Conservation (phyloP, 2,888 invertebrate genomes). For the Amblyjoppa fuscipennis region DNA sequence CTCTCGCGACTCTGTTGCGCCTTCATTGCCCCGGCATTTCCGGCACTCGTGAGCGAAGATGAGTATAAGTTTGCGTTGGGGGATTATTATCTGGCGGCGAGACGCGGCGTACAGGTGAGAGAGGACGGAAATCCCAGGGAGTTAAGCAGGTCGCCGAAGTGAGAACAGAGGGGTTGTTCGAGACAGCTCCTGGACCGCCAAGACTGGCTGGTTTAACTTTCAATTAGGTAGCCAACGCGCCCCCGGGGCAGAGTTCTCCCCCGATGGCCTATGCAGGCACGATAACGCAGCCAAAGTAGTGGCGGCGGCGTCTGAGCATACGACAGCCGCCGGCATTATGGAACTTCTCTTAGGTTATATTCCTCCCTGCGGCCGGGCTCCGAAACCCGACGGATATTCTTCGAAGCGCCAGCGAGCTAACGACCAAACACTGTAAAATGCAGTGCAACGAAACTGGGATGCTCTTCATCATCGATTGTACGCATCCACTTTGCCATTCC, state of each 20-base stretch:
- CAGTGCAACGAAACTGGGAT: background rate
- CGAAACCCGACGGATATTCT: background rate
- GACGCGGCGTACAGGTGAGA: conserved; percentile 33
- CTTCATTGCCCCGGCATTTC: background rate
- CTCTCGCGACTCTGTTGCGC: conserved; percentile 8
- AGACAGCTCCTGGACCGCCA: conserved; percentile 30
- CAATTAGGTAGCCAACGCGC: conserved; percentile 46
- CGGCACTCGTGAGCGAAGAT: conserved; percentile 15
- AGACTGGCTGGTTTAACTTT: conserved; percentile 58
- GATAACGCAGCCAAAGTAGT: conserved; percentile 10
- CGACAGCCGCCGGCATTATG: conserved; percentile 29
- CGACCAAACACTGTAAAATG: conserved; percentile 3
- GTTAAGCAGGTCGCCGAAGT: conserved; percentile 26
- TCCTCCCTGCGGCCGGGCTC: background rate
- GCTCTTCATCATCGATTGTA: background rate
- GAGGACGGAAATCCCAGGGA: conserved; percentile 1
- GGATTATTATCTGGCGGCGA: conserved; percentile 38
- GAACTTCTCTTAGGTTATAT: conserved; percentile 27
- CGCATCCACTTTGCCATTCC: background rate
- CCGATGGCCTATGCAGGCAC: background rate
- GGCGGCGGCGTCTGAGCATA: conserved; percentile 11
- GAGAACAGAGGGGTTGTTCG: conserved; percentile 19
- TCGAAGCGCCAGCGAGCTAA: background rate
- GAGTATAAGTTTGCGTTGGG: conserved; percentile 53
- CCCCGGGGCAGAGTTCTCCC: conserved; percentile 35